A percentile compares a stretch with the other conserved stretches of the same genome.
phyloP scores from a whole-genome alignment of 1,140 invertebrate species.

The Drosophila pectinifera region DNA sequence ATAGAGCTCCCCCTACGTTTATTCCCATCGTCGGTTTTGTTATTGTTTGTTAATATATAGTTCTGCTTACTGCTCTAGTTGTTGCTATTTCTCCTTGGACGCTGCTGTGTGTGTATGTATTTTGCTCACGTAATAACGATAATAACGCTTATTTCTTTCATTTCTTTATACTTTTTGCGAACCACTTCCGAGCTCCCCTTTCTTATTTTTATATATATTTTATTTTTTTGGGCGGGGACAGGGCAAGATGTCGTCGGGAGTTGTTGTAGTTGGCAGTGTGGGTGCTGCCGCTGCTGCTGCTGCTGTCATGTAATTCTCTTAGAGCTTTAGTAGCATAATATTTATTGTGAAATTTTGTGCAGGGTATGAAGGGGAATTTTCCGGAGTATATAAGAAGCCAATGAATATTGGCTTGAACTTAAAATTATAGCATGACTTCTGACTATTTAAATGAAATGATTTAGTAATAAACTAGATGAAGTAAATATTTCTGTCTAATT shows the following conservation, averaged over 20 bases:
- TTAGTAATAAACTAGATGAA: no score
- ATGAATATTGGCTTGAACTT: background rate
- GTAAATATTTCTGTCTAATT: no score
- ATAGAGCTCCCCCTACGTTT: conserved; percentile 9
- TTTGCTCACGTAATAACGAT: conserved; percentile 67
- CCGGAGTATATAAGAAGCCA: conserved; percentile 1
- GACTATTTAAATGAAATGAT: background rate
- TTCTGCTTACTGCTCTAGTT: conserved; percentile 34
- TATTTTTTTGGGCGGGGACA: conserved; percentile 13
- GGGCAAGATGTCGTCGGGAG: conserved; percentile 32
- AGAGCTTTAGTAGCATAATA: conserved; percentile 53
- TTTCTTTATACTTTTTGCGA: conserved; percentile 55
- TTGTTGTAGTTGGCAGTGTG: conserved; percentile 9
- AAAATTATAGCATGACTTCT: no score
- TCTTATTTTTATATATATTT: conserved; percentile 9
- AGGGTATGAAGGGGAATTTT: background rate
- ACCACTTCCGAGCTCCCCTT: conserved; percentile 51
- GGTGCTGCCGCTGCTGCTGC: conserved; percentile 27
- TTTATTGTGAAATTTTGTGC: conserved; percentile 49
- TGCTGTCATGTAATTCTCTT: conserved; percentile 63
- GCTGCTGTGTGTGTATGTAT: conserved; percentile 49
- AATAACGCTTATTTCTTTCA: conserved; percentile 68
- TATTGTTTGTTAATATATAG: conserved; percentile 69
- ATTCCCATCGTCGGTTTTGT: conserved; percentile 31
- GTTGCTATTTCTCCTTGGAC: conserved; percentile 24